Evolutionary conservation across 2,113 vertebrate genomes (phyloP), one percentile per base, ranked within the genome.

Genomic region (Xiphias gladius): DNA sequence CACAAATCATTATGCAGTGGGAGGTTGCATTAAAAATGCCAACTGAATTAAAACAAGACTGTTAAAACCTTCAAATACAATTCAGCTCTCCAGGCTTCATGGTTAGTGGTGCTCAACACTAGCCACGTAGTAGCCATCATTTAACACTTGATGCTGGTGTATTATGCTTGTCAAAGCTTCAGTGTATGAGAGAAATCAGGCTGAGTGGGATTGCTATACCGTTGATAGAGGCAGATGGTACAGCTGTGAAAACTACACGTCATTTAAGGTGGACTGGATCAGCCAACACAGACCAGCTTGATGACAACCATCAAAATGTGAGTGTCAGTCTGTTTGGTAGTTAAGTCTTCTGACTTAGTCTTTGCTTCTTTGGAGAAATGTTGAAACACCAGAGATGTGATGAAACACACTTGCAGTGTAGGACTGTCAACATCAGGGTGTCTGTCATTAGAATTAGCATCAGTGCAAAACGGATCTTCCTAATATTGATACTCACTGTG

Each of bases 161-260:
- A 32, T 73, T 3, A 9, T 58, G 26, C 39, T 35, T 2, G 12
- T 77, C 43, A 67, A 32, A 55, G 3, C n/a, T 69, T 2, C 46
- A 79, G 35, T 24, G 20, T 57, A 20, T 35, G 19, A 68, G 17
- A 65, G 55, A 75, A 64, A 62, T 48, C 64, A 46, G 14, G 41
- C 37, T 32, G 24, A 46, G 22, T 46, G 48, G 62, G 52, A 52
- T 72, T 39, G 35, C 59, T 61, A 13, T 69, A 35, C 55, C 1
- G 3, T 71, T 74, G 81, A 35, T 65, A 14, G 32, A 58, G 58
- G 43, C 50, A 50, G 35, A 73, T 16, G 10, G n/a, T 62, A 24
- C 83, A 91, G 88, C 79, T 78, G 71, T 58, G 72, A 83, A 89
- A 86, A 84, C 50, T 61, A 32, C 70, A 69, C 63, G 54, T 61